Percentiles rank a stretch among this genome's conserved stretches.
Evolutionary conservation across 2,888 invertebrate genomes (phyloP).

Genomic region (Campoplex capitator): DNA sequence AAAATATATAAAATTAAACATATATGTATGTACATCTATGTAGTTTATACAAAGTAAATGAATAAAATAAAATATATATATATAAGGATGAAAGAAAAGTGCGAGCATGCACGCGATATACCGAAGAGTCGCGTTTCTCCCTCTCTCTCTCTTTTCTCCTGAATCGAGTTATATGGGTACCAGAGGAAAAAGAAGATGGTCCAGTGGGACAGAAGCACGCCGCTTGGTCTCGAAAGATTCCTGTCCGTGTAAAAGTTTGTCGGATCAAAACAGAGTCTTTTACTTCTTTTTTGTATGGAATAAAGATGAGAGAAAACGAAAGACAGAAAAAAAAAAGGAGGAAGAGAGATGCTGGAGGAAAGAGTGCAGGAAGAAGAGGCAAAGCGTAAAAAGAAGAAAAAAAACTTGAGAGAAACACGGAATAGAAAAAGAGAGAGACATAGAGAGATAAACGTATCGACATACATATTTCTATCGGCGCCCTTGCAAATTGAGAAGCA

Average conservation of each 20-base stretch:
- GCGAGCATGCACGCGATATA: conserved; percentile 21
- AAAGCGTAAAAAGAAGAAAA: background rate
- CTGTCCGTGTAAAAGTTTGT: conserved; percentile 8
- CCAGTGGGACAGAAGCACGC: background rate
- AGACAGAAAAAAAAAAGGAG: background rate
- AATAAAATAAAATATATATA: background rate
- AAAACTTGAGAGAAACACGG: background rate
- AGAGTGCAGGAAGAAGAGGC: background rate
- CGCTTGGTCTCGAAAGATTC: background rate
- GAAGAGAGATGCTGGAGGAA: background rate
- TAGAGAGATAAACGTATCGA: background rate
- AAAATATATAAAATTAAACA: conserved; percentile 43
- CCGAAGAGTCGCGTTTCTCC: background rate
- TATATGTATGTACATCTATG: conserved; percentile 19
- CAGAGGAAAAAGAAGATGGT: background rate
- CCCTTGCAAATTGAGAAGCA: conserved; percentile 18
- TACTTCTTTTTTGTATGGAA: background rate
- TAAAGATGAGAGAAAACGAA: background rate
- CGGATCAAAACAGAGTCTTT: background rate
- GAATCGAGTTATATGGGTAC: background rate
- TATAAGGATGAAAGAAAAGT: conserved; percentile 34
- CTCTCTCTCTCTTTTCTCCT: conserved; percentile 12
- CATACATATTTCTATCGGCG: background rate
- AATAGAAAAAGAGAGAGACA: background rate
- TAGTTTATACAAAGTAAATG: conserved; percentile 42